Base-by-base conservation (phyloP, 2,797 vertebrate genomes). In the Champsocephalus gunnari region DNA sequence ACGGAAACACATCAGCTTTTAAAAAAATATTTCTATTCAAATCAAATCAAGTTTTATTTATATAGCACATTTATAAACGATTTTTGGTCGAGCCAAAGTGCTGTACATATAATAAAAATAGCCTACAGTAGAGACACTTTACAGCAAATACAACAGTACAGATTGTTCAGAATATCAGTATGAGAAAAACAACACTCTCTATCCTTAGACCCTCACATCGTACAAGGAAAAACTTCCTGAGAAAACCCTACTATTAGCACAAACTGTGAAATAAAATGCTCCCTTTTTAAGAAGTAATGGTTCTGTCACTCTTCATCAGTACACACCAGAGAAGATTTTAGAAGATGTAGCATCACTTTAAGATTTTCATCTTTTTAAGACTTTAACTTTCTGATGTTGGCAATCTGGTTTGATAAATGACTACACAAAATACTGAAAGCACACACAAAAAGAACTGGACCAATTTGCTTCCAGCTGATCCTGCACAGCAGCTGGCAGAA, bases 381-480 rank as follows among this genome's bases (percentile, higher is more conserved):
- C 61, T 28, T 0, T 38, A 38, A 14, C 51, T 62, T 21, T 76
- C 13, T 55, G 63, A 79, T 56, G 21, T 57, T 60, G 48, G 3
- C 12, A 41, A 50, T 68, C 1, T 50, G 38, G n/a, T 56, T 73
- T 73, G 17, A 54, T 43, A 43, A 64, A 47, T 66, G 54, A 68
- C 19, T 66, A 38, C 7, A 38, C 5, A 55, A 66, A 66, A 21
- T 53, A 19, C 41, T 77, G 47, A 24, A 58, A 65, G 50, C 14
- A 43, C 44, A 43, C 1, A 50, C 4, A 47, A 17, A 34, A 59
- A 44, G 4, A 49, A 62, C 55, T 48, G 24, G n/a, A 51, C 9
- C 11, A 34, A 13, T 66, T 66, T 28, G 11, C 76, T 11, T 56
- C 32, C 64, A 73, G 66, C 53, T 71, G 49, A 83, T 71, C 45